Evolutionary conservation across 2,797 vertebrate genomes (phyloP), one percentile per base, ranked within the genome.

Genomic region (Pseudomugil tenellus): DNA sequence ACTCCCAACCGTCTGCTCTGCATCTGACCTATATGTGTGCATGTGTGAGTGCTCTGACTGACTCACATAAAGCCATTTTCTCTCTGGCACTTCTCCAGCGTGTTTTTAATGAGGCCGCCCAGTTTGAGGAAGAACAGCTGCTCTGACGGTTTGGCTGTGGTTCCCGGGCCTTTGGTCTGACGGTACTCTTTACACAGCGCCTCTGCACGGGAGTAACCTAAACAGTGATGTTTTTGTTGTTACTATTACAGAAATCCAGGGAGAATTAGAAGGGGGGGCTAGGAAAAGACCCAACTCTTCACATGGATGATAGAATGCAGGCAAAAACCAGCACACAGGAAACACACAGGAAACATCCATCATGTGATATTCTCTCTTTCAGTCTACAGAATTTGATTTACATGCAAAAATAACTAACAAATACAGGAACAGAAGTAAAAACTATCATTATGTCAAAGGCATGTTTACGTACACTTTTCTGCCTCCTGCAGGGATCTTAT

Each of bases 51-150:
- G n/a, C 6, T 9, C 19, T 23, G 37, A 9, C 11, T 17, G 37
- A 94, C 98, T 96, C 90, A 99, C 98, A 99, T 99, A 87, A 99
- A 99, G 57, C 98, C 97, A 67, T 99, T 99, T 81, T 99, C 98
- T 87, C 97, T 90, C 92, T 98, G 95, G 85, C 97, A 99, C 76
- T 98, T 99, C 86, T 98, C 97, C 83, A 99, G 94, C 0, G 96
- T 97, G 84, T 93, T 98, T 85, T 95, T 98, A 80, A 99, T 94
- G 72, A 96, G 88, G 37, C 72, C 91, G 14, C 98, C 98, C 34
- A 99, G 93, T 73, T 98, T 99, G 83, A 92, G 93, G 68, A 99
- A 99, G 94, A 99, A 99, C 67, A 99, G 91, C 88, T 99, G 97
- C 77, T 96, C 96, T 0, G 98, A 99, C 2, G 98, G 97, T 82